phyloP scores from a whole-genome alignment of 2,888 invertebrate genomes.

The Dasypolia templi region DNA sequence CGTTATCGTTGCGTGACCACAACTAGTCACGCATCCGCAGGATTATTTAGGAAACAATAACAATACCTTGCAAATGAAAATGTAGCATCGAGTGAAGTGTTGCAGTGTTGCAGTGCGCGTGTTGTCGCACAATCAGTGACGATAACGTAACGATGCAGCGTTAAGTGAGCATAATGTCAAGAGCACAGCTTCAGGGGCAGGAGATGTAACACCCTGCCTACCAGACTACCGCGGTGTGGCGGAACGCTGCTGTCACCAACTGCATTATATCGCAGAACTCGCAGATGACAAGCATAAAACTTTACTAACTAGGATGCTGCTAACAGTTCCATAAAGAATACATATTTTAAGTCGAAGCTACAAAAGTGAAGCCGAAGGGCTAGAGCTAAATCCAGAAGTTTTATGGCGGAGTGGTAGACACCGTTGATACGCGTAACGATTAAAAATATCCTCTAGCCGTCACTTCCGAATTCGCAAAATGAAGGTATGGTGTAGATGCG shows the following conservation, averaged over 20 bases:
- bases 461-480: not conserved
- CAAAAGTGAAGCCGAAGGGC: not conserved
- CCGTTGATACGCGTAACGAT: not conserved
- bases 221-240: not conserved
- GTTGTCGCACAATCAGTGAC: constrained; percentile 1
- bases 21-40: not conserved
- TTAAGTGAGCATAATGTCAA: constrained; percentile 49
- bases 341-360: not conserved
- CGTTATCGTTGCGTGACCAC: not conserved
- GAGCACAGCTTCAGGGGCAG: constrained; percentile 20
- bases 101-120: not conserved
- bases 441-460: not conserved
- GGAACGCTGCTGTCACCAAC: too few species aligned
- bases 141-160: constrained; percentile 15
- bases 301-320: not conserved
- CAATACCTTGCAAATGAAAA: not conserved
- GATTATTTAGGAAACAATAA: constrained; percentile 5
- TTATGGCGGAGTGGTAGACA: not conserved
- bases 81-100: not conserved
- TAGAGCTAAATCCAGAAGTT: not conserved
- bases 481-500: not conserved
- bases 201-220: not conserved
- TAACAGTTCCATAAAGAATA: not conserved
- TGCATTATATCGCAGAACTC: not conserved
- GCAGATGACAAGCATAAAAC: too few species aligned